Evolutionary conservation across 1,140 invertebrate species (phyloP), one percentile per base, ranked within the genome.

Genomic region (Tetramorium simillimum): DNA sequence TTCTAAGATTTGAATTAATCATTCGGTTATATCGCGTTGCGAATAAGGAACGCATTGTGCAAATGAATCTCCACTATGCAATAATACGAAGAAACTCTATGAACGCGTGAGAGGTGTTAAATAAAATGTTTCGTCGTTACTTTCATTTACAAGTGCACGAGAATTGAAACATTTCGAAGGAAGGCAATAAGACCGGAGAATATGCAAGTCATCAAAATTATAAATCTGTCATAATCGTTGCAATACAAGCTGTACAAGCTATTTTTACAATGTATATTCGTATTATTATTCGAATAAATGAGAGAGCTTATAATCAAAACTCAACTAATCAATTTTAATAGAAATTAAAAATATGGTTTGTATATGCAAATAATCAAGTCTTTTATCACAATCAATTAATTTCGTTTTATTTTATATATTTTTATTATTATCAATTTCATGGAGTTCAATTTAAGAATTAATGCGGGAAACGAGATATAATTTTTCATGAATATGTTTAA

Each of bases 401-500:
- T 53, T 2, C 9, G 10, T 6, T 2, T n/a, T 51, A n/a, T 28
- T 37, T 6, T 4, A 53, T 37, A 53, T 10, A 33, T 33, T 16
- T 40, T 46, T 43, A 0, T 58, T 28, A 7, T 33, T 73, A 9
- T 60, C 14, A 21, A 58, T 40, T 76, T 46, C 43, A 28, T 14
- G 16, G n/a, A 6, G n/a, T 6, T 24, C 14, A 51, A 80, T 80
- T 37, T 51, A 6, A 3, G 10, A 69, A 70, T 69, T 40, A 81
- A 70, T 33, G 2, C 49, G 10, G 3, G 21, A 16, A 53, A 69
- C 14, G 16, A 21, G 21, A 43, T 24, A 16, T 21, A 10, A 43
- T 53, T 81, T 70, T 72, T 81, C 7, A 51, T n/a, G 46, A 43
- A 43, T 70, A 70, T 65, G 18, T 72, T 81, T 81, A 81, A 53